Conservation (phyloP, 2,888 invertebrate genomes). For the Malthinus flaveolus region DNA sequence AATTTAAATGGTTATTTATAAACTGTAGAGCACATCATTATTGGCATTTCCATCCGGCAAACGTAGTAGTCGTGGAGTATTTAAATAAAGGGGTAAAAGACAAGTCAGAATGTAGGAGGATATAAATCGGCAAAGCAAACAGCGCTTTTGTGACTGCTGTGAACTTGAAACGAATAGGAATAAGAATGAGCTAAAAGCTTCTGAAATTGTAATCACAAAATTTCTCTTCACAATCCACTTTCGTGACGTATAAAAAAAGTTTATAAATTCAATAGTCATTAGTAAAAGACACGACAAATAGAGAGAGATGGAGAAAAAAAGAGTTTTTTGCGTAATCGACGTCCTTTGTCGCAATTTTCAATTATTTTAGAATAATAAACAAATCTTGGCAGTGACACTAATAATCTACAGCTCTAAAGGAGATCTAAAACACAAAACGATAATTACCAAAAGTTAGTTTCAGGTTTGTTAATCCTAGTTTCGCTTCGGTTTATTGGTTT, state of each 20-base stretch:
- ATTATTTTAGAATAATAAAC: background rate
- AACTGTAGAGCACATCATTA: conserved; percentile 32
- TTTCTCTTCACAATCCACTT: conserved; percentile 7
- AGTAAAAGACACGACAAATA: too few relatives aligned
- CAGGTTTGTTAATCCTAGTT: conserved; percentile 22
- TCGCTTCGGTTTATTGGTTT: conserved; percentile 22
- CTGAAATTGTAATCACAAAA: conserved; percentile 44
- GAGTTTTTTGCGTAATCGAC: background rate
- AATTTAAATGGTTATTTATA: conserved; percentile 30
- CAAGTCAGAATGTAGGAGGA: conserved; percentile 40
- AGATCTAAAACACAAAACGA: conserved; percentile 16
- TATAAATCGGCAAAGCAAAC: conserved; percentile 48
- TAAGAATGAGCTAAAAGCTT: conserved; percentile 42
- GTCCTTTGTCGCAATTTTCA: background rate
- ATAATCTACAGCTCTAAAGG: conserved; percentile 15
- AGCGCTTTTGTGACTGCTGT: conserved; percentile 43
- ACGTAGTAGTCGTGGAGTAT: conserved; percentile 35
- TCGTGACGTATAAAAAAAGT: too few relatives aligned
- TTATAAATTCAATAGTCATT: too few relatives aligned
- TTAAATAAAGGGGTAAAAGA: conserved; percentile 44
- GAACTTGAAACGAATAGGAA: conserved; percentile 43
- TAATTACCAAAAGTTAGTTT: conserved; percentile 23
- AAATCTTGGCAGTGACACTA: background rate
- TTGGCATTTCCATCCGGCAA: conserved; percentile 37
- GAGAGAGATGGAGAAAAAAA: too few relatives aligned